Evolutionary conservation across 2,797 vertebrate genomes (phyloP).

Genomic region (Lagocephalus sceleratus): DNA sequence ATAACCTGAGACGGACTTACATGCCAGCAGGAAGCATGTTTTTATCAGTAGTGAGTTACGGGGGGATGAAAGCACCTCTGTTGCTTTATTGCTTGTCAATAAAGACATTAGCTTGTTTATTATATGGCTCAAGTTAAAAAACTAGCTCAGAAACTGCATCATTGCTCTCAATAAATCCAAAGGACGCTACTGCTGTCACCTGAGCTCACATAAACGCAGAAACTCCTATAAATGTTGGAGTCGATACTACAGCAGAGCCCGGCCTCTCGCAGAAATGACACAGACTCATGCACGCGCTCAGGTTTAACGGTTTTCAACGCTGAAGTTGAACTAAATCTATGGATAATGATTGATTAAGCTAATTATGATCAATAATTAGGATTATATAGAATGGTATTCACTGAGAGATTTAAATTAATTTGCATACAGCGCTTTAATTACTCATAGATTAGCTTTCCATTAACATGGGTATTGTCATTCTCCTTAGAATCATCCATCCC

Average conservation of each 20-base stretch:
- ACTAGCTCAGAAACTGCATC: too few relatives aligned
- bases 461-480: conserved; percentile 18
- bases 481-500: conserved; percentile 33
- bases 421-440: conserved; percentile 42
- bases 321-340: background rate
- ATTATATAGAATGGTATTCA: conserved; percentile 33
- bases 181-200: too few relatives aligned
- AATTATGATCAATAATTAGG: conserved; percentile 17
- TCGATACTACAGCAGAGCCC: background rate
- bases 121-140: too few relatives aligned
- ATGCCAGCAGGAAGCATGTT: too few relatives aligned
- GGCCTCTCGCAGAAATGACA: background rate
- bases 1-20: too few relatives aligned
- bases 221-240: background rate
- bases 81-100: too few relatives aligned
- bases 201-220: background rate
- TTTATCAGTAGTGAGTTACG: too few relatives aligned
- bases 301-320: background rate
- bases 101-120: too few relatives aligned
- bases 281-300: too few relatives aligned
- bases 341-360: conserved; percentile 15
- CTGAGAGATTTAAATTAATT: conserved; percentile 52
- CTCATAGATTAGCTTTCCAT: conserved; percentile 33
- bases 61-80: too few relatives aligned
- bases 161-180: too few relatives aligned